Conservation (phyloP, 64 coral and sea anemone species). For the Montipora capricornis region DNA sequence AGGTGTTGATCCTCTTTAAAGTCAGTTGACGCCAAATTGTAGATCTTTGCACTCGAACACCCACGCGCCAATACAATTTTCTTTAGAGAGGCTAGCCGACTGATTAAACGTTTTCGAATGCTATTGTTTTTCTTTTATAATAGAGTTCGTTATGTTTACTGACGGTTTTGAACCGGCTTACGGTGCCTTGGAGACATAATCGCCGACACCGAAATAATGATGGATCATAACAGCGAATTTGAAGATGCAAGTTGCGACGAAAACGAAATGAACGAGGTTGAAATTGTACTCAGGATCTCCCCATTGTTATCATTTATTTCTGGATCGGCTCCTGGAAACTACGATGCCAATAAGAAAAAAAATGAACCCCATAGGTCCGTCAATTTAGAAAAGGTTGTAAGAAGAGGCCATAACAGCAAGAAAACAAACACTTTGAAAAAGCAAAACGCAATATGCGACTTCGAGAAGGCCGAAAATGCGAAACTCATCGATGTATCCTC, state of each 20-base stretch:
- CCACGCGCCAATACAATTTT: neutral
- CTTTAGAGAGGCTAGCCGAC: neutral
- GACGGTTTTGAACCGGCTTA: neutral
- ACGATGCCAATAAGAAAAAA: neutral
- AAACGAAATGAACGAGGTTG: neutral
- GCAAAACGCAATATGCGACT: neutral
- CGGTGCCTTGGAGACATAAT: neutral
- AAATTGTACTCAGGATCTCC: neutral
- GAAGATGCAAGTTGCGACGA: neutral
- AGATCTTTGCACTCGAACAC: neutral
- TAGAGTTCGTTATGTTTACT: neutral
- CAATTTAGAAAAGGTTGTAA: neutral
- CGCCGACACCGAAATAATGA: neutral
- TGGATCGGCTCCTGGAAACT: neutral
- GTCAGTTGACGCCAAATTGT: neutral
- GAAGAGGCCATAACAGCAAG: neutral
- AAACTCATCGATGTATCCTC: neutral
- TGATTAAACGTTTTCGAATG: neutral
- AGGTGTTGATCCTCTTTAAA: neutral
- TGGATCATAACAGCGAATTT: neutral
- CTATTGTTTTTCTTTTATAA: slow-evolving; percentile 37
- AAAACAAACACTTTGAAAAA: slow-evolving; percentile 9
- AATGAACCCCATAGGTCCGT: neutral
- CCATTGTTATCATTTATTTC: slow-evolving; percentile 1
- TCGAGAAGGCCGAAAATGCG: neutral